Evolutionary conservation across 2,888 invertebrate species (phyloP).

Genomic region (Acrobasis repandana): DNA sequence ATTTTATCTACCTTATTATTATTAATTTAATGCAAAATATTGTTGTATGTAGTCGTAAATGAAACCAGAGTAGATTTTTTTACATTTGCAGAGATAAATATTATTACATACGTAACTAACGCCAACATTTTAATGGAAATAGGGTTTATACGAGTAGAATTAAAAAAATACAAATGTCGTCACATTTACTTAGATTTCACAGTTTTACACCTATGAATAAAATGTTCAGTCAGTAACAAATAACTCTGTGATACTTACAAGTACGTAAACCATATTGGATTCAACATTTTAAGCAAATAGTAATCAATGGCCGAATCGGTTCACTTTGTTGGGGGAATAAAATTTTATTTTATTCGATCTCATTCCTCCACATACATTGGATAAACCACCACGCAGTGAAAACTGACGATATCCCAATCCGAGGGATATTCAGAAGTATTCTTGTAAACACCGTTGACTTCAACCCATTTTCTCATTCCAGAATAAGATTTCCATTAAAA

Average conservation of each 20-base stretch:
- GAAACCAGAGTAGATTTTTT: too few relatives aligned
- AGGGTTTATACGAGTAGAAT: too few relatives aligned
- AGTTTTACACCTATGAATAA: too few relatives aligned
- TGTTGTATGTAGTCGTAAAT: too few relatives aligned
- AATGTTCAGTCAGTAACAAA: too few relatives aligned
- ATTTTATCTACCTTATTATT: too few relatives aligned
- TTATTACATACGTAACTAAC: too few relatives aligned
- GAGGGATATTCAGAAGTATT: conserved; percentile 18
- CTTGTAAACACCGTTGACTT: neutral
- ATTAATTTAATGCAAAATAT: too few relatives aligned
- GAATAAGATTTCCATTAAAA: neutral
- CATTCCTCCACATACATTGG: conserved; percentile 32
- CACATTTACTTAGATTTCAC: too few relatives aligned
- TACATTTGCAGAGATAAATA: too few relatives aligned
- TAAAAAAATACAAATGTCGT: too few relatives aligned
- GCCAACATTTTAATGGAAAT: too few relatives aligned
- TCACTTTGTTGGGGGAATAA: conserved; percentile 35
- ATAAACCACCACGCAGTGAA: conserved; percentile 29
- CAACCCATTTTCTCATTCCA: neutral
- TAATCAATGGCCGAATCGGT: conserved; percentile 36
- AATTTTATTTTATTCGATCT: conserved; percentile 35
- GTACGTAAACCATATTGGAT: neutral
- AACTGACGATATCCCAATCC: conserved; percentile 29
- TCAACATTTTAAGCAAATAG: conserved; percentile 34
- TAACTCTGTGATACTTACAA: neutral